Base-by-base conservation (phyloP, 2,113 vertebrate species). In the Argyrosomus japonicus region DNA sequence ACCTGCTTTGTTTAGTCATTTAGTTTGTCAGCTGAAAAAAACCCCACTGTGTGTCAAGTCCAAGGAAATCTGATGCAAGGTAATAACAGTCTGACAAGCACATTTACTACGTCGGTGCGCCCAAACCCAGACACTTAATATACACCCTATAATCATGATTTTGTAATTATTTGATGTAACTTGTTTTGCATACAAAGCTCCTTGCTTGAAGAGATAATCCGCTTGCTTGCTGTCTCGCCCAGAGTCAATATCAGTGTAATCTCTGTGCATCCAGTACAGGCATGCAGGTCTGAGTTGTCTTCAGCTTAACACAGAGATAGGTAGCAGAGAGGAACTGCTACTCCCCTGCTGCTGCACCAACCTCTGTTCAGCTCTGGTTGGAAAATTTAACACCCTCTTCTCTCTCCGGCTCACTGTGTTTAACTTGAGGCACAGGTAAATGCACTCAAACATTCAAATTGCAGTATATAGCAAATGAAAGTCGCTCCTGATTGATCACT, bases 1-100 rank as follows among this genome's bases (percentile, higher is more conserved):
- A 45, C 10, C 0, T 15, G 77, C 72, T 77, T 74, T 65, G 84
- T 82, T 86, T 29, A 53, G 65, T 65, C 64, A 78, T 69, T 69
- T 75, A 47, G 64, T 69, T 18, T 62, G 14, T 3, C 23, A 43
- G 68, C 21, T 23, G 61, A 73, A 72, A n/a, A 50, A 18, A 50
- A 64, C 62, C 21, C 57, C 48, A 48, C 23, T 25, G 8, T 8
- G 4, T 5, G 19, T 23, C 18, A 54, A 40, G 36, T 5, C 48
- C 36, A n/a, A 74, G 48, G 13, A 54, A 60, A 53, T 17, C 17
- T 36, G 11, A 67, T 47, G 25, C 23, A 10, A 73, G 3, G 50
- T 15, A 47, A 50, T 13, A 19, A 21, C 1, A 2, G 21, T 18
- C n/a, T 14, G 3, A 70, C 12, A 27, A 43, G 8, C 43, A 19